Percentiles rank a stretch among this genome's conserved stretches.
Conservation (phyloP, 2,888 invertebrate species). For the Zhengitettix transpicula region DNA sequence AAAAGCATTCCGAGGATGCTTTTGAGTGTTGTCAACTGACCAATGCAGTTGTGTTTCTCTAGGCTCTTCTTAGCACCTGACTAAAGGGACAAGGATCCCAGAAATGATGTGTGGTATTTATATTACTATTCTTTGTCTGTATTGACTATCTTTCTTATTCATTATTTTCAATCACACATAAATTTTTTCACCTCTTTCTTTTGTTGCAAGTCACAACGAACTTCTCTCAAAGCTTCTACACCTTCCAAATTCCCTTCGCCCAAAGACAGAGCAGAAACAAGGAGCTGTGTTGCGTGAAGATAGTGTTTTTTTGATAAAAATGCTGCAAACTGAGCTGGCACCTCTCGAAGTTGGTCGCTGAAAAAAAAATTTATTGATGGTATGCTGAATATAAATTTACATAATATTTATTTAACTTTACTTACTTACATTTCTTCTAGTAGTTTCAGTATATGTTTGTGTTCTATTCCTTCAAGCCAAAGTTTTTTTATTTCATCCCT, state of each 20-base stretch:
- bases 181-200: constrained; percentile 36
- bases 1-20: too few species aligned
- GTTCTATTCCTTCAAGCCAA: constrained; percentile 93
- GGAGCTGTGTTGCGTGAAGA: constrained; percentile 63
- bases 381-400: too few species aligned
- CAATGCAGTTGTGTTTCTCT: too few species aligned
- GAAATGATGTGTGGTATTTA: too few species aligned
- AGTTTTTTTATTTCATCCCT: constrained; percentile 83
- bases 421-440: constrained; percentile 72
- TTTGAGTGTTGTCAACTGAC: too few species aligned
- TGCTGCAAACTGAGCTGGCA: constrained; percentile 47
- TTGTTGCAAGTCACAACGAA: constrained; percentile 54
- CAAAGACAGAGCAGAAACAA: constrained; percentile 50
- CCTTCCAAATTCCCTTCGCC: constrained; percentile 58
- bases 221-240: constrained; percentile 69
- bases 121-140: too few species aligned
- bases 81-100: too few species aligned
- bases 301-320: constrained; percentile 59
- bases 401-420: background rate
- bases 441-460: constrained; percentile 76
- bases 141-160: too few species aligned
- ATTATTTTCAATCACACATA: too few species aligned
- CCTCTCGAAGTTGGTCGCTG: constrained; percentile 59
- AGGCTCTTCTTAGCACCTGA: too few species aligned
- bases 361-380: constrained; percentile 13